phyloP scores from a whole-genome alignment of 1,140 invertebrate species.

The Gryon sp. region DNA sequence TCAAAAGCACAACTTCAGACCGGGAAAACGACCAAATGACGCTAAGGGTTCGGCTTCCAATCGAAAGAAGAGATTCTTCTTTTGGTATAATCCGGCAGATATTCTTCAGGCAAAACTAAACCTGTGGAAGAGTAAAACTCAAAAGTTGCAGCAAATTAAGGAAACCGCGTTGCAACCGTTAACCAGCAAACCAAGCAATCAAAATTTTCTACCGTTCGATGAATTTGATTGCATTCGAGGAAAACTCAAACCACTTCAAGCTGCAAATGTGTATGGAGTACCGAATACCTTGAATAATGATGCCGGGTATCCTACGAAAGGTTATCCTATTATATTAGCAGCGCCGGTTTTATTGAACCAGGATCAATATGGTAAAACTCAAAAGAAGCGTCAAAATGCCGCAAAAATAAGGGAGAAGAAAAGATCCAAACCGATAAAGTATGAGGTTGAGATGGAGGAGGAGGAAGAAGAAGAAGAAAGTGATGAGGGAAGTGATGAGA shows the following conservation, averaged over 20 bases:
- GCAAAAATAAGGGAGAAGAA: slow-evolving; percentile 1
- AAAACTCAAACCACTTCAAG: slow-evolving; percentile 26
- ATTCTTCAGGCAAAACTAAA: slow-evolving; percentile 35
- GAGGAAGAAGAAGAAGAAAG: slow-evolving; percentile 45
- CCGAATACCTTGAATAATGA: slow-evolving; percentile 1
- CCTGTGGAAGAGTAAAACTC: slow-evolving; percentile 20
- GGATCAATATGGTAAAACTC: slow-evolving; percentile 1
- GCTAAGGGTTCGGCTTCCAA: slow-evolving; percentile 2
- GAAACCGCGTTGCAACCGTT: not conserved
- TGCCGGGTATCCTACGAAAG: not conserved
- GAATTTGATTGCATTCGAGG: slow-evolving; percentile 44
- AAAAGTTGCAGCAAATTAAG: slow-evolving; percentile 7
- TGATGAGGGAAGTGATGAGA: slow-evolving; percentile 24
- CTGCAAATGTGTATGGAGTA: too few relatives aligned
- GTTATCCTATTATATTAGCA: slow-evolving; percentile 28
- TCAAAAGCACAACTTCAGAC: not conserved
- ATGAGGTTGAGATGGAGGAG: slow-evolving; percentile 48
- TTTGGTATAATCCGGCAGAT: slow-evolving; percentile 38
- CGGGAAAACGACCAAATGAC: not conserved
- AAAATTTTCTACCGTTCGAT: slow-evolving; percentile 13
- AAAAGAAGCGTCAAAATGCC: too few relatives aligned
- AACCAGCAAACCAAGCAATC: not conserved
- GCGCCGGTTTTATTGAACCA: slow-evolving; percentile 45
- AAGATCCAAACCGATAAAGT: slow-evolving; percentile 29
- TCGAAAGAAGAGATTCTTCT: slow-evolving; percentile 39